phyloP scores from a whole-genome alignment of 2,888 invertebrate species.

The Watsonalla cultraria region DNA sequence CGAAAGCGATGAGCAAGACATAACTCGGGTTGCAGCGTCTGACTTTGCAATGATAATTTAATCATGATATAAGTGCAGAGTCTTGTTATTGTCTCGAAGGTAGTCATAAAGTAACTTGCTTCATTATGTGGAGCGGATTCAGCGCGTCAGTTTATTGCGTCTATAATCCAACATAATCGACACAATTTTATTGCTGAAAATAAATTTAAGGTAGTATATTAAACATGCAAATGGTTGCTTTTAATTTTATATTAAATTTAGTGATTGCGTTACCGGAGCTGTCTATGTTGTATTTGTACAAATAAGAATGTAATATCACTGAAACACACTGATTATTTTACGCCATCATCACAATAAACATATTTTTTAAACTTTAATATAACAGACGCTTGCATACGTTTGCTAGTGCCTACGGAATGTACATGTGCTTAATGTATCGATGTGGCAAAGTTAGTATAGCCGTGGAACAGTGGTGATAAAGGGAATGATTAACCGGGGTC shows the following conservation, averaged over 20 bases:
- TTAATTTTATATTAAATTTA: neutral
- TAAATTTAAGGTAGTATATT: slow-evolving; percentile 11
- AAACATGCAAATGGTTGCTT: slow-evolving; percentile 2
- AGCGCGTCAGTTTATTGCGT: slow-evolving; percentile 39
- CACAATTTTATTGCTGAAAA: slow-evolving; percentile 15
- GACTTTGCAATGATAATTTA: slow-evolving; percentile 75
- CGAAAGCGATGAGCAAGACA: slow-evolving; percentile 40
- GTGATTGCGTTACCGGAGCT: too few relatives aligned
- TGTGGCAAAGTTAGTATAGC: slow-evolving; percentile 8
- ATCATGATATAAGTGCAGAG: slow-evolving; percentile 60
- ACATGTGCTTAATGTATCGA: neutral
- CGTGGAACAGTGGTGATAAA: slow-evolving; percentile 39
- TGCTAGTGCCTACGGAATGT: neutral
- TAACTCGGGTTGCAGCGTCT: slow-evolving; percentile 42
- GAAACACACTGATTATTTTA: too few relatives aligned
- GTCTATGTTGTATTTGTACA: too few relatives aligned
- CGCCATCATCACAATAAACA: too few relatives aligned
- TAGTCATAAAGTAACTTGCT: slow-evolving; percentile 42
- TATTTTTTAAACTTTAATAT: too few relatives aligned
- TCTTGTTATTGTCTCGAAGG: slow-evolving; percentile 54
- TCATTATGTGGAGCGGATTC: slow-evolving; percentile 39
- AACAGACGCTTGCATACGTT: neutral
- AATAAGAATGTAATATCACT: too few relatives aligned
- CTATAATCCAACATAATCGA: slow-evolving; percentile 14
- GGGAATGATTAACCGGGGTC: slow-evolving; percentile 66